phyloP scores from a whole-genome alignment of 2,888 invertebrate genomes.

The Julus scanicus region DNA sequence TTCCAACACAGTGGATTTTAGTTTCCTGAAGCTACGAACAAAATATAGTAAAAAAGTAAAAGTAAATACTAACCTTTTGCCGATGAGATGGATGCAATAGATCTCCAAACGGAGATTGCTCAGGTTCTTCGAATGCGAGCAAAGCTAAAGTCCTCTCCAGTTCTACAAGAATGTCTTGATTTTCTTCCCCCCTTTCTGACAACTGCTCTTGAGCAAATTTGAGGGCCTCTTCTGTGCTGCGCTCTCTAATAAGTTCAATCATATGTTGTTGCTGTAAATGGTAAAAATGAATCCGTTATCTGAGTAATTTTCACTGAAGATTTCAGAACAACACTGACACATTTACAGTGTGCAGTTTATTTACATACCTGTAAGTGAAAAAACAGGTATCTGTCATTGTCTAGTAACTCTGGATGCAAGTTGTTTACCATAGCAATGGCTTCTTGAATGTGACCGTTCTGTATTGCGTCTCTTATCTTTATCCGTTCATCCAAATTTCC shows the following conservation, averaged over 20 bases:
- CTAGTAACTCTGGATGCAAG: constrained; percentile 91
- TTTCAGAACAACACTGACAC: too few species aligned
- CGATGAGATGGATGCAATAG: constrained; percentile 91
- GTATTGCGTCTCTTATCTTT: constrained; percentile 92
- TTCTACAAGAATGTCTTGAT: constrained; percentile 76
- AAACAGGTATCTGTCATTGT: constrained; percentile 93
- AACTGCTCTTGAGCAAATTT: constrained; percentile 90
- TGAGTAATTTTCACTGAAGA: background rate
- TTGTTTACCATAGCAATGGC: constrained; percentile 94
- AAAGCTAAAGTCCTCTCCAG: constrained; percentile 93
- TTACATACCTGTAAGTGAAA: constrained; percentile 86
- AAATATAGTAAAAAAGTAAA: too few species aligned
- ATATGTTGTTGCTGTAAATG: constrained; percentile 84
- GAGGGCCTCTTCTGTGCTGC: constrained; percentile 86
- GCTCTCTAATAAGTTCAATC: constrained; percentile 85
- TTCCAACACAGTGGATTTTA: background rate
- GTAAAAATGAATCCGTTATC: constrained; percentile 58
- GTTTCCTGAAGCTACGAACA: background rate
- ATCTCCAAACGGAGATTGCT: constrained; percentile 94
- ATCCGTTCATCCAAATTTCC: constrained; percentile 91
- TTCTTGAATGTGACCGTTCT: constrained; percentile 89
- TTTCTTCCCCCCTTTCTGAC: constrained; percentile 87
- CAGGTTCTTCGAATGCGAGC: constrained; percentile 95
- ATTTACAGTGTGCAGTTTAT: background rate
- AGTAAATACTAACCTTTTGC: constrained; percentile 77